Percentiles rank a stretch among this genome's conserved stretches.
Conservation (phyloP, 1,140 invertebrate genomes). For the Listronotus oregonensis region DNA sequence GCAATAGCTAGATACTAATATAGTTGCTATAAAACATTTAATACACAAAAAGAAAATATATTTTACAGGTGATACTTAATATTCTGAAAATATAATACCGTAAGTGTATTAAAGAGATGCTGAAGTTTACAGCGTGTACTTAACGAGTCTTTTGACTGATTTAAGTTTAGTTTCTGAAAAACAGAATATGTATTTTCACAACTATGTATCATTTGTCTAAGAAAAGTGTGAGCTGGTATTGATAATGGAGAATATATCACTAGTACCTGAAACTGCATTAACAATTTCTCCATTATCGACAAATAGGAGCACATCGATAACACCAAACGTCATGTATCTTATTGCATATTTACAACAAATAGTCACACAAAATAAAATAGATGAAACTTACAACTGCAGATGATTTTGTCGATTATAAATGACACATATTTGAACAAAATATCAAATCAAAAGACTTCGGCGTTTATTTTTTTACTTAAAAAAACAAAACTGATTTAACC, state of each 20-base stretch:
- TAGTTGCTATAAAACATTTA: too few relatives aligned
- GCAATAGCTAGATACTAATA: too few relatives aligned
- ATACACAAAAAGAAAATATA: too few relatives aligned
- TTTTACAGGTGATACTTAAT: too few relatives aligned
- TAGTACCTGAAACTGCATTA: neutral
- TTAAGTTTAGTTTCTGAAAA: slow-evolving; percentile 1
- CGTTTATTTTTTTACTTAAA: neutral
- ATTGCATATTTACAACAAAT: slow-evolving; percentile 45
- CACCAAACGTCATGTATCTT: slow-evolving; percentile 41
- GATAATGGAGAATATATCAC: slow-evolving; percentile 25
- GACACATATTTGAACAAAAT: slow-evolving; percentile 32
- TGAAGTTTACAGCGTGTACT: neutral
- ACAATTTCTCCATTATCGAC: slow-evolving; percentile 34
- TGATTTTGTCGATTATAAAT: slow-evolving; percentile 9
- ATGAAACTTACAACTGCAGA: slow-evolving; percentile 22
- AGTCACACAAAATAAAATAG: slow-evolving; percentile 11
- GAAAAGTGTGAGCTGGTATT: slow-evolving; percentile 18
- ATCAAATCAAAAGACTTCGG: slow-evolving; percentile 14
- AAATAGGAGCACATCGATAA: slow-evolving; percentile 39
- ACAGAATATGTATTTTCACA: slow-evolving; percentile 20
- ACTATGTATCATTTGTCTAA: slow-evolving; percentile 31
- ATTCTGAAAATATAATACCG: too few relatives aligned
- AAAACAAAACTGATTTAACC: neutral
- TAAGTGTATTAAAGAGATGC: too few relatives aligned
- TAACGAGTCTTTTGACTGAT: too few relatives aligned